Evolutionary conservation across 1,140 invertebrate species (phyloP).

Genomic region (Choristoneura fumiferana): DNA sequence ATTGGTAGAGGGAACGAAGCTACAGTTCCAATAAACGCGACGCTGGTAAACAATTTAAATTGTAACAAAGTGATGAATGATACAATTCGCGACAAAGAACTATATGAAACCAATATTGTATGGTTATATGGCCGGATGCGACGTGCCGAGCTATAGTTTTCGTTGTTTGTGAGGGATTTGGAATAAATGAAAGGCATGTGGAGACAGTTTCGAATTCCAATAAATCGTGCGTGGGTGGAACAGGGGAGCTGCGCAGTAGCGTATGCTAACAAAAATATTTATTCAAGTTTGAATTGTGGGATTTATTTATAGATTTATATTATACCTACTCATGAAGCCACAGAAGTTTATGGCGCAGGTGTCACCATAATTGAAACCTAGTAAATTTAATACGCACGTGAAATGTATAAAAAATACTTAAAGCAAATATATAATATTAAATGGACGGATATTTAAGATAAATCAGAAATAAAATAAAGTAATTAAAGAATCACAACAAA

Average conservation of each 20-base stretch:
- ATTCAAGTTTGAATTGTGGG: neutral
- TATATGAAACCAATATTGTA: conserved; percentile 33
- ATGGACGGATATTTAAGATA: too few species aligned
- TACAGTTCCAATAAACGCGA: conserved; percentile 7
- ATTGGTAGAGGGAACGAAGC: neutral
- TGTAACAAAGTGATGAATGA: conserved; percentile 22
- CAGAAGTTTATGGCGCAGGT: too few species aligned
- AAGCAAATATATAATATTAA: too few species aligned
- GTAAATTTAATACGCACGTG: too few species aligned
- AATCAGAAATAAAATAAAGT: too few species aligned
- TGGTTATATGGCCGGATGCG: conserved; percentile 56
- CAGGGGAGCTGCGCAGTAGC: conserved; percentile 40
- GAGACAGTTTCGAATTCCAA: conserved; percentile 67
- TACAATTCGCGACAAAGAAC: conserved; percentile 31
- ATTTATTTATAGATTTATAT: too few species aligned
- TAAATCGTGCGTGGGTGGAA: conserved; percentile 68
- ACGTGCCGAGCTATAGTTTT: conserved; percentile 46
- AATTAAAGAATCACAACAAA: too few species aligned
- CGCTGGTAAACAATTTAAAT: conserved; percentile 1
- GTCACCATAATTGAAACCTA: too few species aligned
- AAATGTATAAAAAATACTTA: too few species aligned
- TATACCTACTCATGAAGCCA: too few species aligned
- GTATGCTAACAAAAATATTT: neutral
- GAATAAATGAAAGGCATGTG: conserved; percentile 54
- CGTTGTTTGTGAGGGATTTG: conserved; percentile 41